Conservation (phyloP, 1,140 invertebrate species). For the Monomorium pharaonis region DNA sequence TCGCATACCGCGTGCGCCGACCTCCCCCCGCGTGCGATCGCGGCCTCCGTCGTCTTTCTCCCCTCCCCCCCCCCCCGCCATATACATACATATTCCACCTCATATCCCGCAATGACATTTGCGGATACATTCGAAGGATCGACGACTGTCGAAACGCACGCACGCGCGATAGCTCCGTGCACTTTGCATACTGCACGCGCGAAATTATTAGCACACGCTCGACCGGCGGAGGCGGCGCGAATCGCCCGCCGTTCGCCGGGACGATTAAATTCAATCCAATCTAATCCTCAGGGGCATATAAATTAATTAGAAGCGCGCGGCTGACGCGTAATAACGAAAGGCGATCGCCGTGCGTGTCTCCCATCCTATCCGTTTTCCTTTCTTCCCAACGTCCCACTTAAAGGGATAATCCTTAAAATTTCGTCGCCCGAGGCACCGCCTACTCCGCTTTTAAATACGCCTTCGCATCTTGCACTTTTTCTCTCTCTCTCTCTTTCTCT, state of each 20-base stretch:
- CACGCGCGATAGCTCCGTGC: slow-evolving; percentile 11
- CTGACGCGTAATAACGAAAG: neutral
- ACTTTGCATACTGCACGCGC: slow-evolving; percentile 11
- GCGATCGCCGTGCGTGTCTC: neutral
- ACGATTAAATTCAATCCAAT: slow-evolving; percentile 20
- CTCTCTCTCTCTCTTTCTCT: too few relatives aligned
- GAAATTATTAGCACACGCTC: slow-evolving; percentile 33
- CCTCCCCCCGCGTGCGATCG: slow-evolving; percentile 18
- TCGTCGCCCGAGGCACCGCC: slow-evolving; percentile 16
- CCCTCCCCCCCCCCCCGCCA: too few relatives aligned
- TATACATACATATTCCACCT: too few relatives aligned
- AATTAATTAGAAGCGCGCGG: slow-evolving; percentile 17
- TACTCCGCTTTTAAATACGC: slow-evolving; percentile 19
- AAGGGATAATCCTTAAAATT: neutral
- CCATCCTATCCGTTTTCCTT: neutral
- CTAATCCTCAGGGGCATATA: neutral
- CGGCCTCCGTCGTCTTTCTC: too few relatives aligned
- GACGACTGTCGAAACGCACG: slow-evolving; percentile 40
- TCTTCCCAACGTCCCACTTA: neutral
- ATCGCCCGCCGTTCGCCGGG: too few relatives aligned
- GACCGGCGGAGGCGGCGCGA: slow-evolving; percentile 4
- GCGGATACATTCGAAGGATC: slow-evolving; percentile 5
- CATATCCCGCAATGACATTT: slow-evolving; percentile 55
- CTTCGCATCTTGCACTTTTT: slow-evolving; percentile 9
- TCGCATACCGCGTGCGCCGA: slow-evolving; percentile 38